These are phyloP conservation scores for Gorsachius magnificus DNA, from an alignment of 2,797 vertebrate genomes.

Conservation along the genomic window DNA sequence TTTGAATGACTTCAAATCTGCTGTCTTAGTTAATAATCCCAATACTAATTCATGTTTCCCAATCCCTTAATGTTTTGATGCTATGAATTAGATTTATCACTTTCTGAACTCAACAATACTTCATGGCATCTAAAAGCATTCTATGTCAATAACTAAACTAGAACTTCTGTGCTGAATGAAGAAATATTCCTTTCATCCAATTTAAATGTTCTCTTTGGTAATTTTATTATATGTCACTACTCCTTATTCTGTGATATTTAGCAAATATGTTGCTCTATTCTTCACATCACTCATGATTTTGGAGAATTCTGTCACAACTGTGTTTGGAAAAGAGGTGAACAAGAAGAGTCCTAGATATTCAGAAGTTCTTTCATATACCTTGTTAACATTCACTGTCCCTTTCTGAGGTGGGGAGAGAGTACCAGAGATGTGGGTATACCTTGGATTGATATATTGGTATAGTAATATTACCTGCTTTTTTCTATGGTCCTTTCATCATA, in stretches of 20 bases:
- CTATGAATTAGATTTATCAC: neutral
- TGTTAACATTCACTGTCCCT: neutral
- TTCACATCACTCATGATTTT: neutral
- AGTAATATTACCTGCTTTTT: neutral
- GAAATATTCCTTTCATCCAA: neutral
- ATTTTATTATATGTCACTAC: neutral
- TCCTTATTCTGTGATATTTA: neutral
- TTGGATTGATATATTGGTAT: neutral
- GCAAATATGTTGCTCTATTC: neutral
- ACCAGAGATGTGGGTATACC: neutral
- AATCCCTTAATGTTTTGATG: neutral
- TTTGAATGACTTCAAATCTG: neutral
- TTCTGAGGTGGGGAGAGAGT: neutral
- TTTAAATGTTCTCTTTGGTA: neutral
- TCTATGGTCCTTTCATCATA: neutral
- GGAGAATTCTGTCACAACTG: neutral
- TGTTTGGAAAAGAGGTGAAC: neutral
- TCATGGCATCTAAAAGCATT: neutral
- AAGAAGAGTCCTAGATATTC: neutral
- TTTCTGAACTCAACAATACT: neutral
- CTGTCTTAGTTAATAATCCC: neutral
- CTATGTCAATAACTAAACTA: neutral
- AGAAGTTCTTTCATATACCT: neutral
- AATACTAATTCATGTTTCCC: neutral
- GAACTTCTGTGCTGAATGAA: neutral